Evolutionary conservation across 2,113 vertebrate genomes (phyloP), one percentile per base, ranked within the genome.

Genomic region (Scytalopus superciliaris): DNA sequence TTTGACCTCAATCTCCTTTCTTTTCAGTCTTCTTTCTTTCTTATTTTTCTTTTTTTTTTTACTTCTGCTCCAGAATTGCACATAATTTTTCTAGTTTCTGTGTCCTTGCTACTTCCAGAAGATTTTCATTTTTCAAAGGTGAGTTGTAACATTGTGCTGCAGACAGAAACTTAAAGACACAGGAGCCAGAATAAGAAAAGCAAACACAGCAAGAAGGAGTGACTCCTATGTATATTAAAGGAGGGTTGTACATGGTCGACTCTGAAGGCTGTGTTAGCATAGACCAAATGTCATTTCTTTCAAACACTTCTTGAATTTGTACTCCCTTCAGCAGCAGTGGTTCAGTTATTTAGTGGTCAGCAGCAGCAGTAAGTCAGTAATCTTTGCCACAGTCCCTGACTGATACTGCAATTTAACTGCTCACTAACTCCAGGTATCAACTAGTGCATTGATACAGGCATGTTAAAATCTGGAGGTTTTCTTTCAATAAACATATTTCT

Each of bases 11-110:
- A 2, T 7, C 2, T 9, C 27, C 17, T 2, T 4, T 17, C 9
- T 2, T 11, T 9, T 7, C 14, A 8, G 6, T 6, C 12, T 8
- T 4, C 6, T 2, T 23, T 28, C 10, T 3, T 13, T 10, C 4
- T 23, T 55, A 6, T 3, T 1, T 30, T 14, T 2, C 10, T 39
- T 47, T 47, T 23, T 16, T 9, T 22, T 57, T 57, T 45, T 39
- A 42, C 50, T 47, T 52, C 13, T 87, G 3, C 13, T 12, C 39
- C 21, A 69, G 12, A 79, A 60, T 45, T 57, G 4, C 2, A 78
- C 3, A 13, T 53, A 25, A 3, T 42, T 91, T 89, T 80, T 53
- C 14, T 22, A 28, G 3, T 66, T 81, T 81, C 25, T 57, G 0
- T 59, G 24, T 56, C 25, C n/a, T 59, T 96, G 40, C 33, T 76